phyloP scores from a whole-genome alignment of 2,888 invertebrate species.

The Zaprionus bogoriensis region DNA sequence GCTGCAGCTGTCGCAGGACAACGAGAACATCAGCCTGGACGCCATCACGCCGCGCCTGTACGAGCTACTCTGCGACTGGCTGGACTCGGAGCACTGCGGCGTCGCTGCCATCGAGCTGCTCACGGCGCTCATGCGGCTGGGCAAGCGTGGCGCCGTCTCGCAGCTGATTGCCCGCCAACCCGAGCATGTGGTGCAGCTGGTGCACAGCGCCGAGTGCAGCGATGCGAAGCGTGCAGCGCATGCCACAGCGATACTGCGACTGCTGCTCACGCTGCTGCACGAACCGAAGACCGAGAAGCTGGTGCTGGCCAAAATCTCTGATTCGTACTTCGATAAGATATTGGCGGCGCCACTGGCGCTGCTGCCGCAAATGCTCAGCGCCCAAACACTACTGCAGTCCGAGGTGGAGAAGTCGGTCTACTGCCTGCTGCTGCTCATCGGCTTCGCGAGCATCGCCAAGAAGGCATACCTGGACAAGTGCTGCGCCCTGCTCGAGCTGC shows the following conservation, averaged over 20 bases:
- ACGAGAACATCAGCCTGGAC: conserved; percentile 75
- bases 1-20: conserved; percentile 65
- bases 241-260: conserved; percentile 72
- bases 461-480: conserved; percentile 81
- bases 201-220: conserved; percentile 71
- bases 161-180: conserved; percentile 74
- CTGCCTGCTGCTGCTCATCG: conserved; percentile 77
- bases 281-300: conserved; percentile 79
- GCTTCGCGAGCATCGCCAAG: conserved; percentile 80
- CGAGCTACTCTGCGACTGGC: conserved; percentile 76
- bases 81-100: conserved; percentile 75
- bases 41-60: conserved; percentile 76
- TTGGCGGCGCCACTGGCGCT: conserved; percentile 70
- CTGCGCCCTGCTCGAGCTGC: conserved; percentile 69
- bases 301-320: conserved; percentile 79
- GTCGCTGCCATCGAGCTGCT: conserved; percentile 77
- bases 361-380: conserved; percentile 61
- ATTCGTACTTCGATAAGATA: conserved; percentile 82
- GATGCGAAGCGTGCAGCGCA: conserved; percentile 67
- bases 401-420: conserved; percentile 79
- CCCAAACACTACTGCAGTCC: conserved; percentile 49
- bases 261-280: conserved; percentile 72
- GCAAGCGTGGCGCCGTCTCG: conserved; percentile 53
- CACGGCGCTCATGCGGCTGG: conserved; percentile 64
- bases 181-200: conserved; percentile 67